phyloP scores from a whole-genome alignment of 2,888 invertebrate genomes.

The Amitus sp. region DNA sequence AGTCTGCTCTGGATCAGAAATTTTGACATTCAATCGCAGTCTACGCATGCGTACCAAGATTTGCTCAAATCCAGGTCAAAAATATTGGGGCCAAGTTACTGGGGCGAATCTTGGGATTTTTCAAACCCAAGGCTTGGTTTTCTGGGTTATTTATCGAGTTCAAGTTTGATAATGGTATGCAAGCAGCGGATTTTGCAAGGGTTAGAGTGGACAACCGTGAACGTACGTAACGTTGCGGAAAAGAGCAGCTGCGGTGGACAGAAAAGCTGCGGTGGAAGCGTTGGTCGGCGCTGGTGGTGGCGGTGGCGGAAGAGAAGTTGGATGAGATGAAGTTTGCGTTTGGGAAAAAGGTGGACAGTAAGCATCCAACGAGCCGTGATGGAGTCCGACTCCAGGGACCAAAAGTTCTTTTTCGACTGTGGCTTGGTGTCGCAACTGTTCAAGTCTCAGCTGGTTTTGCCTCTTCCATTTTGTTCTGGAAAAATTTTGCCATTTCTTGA shows the following conservation, averaged over 20 bases:
- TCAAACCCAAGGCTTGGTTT: too few species aligned
- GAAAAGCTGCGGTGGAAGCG: slow-evolving; percentile 70
- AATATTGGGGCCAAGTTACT: too few species aligned
- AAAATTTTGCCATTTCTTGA: slow-evolving; percentile 3
- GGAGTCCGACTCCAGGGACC: slow-evolving; percentile 61
- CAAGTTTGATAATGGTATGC: slow-evolving; percentile 11
- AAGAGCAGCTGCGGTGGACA: slow-evolving; percentile 77
- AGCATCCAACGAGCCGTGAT: slow-evolving; percentile 58
- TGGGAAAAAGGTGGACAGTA: slow-evolving; percentile 59
- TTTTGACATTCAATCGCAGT: too few species aligned
- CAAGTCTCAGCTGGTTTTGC: slow-evolving; percentile 86
- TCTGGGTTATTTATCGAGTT: not conserved
- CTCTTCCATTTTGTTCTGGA: slow-evolving; percentile 88
- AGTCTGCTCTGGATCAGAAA: too few species aligned
- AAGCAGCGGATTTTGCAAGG: slow-evolving; percentile 29
- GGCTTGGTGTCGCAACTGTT: slow-evolving; percentile 87
- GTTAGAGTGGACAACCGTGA: slow-evolving; percentile 77
- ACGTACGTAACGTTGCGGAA: slow-evolving; percentile 80
- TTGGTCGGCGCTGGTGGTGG: slow-evolving; percentile 59
- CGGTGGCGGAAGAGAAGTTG: slow-evolving; percentile 68
- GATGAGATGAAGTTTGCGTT: slow-evolving; percentile 61
- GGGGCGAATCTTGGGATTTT: too few species aligned
- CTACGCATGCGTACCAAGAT: too few species aligned
- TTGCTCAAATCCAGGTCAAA: too few species aligned
- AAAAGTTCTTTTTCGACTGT: slow-evolving; percentile 77